phyloP scores from a whole-genome alignment of 2,113 vertebrate genomes.

The Picathartes gymnocephalus region DNA sequence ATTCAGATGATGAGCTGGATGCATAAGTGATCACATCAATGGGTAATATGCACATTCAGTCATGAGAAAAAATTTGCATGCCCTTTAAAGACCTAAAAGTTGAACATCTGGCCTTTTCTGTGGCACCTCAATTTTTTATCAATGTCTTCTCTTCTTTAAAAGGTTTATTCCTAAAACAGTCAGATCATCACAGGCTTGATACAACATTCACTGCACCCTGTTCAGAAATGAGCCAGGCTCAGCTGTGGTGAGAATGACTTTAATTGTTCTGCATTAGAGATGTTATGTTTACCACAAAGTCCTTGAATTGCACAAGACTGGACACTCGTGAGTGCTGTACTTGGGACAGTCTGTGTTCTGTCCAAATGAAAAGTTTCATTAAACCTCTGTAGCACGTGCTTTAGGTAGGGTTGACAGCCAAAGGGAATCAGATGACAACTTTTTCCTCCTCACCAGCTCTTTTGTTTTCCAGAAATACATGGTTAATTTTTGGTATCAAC shows the following conservation, averaged over 20 bases:
- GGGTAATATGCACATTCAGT: slow-evolving; percentile 60
- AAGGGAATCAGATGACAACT: not conserved
- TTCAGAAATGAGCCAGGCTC: not conserved
- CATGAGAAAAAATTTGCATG: slow-evolving; percentile 58
- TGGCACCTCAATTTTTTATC: slow-evolving; percentile 45
- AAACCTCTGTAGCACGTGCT: not conserved
- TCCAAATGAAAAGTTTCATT: not conserved
- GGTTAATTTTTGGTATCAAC: not conserved
- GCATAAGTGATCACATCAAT: slow-evolving; percentile 61
- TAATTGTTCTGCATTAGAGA: not conserved
- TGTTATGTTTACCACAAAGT: not conserved
- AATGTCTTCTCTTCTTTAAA: slow-evolving; percentile 29
- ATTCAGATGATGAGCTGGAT: slow-evolving; percentile 64
- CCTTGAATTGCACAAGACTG: not conserved
- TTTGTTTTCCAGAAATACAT: not conserved
- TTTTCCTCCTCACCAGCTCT: not conserved
- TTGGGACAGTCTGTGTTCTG: not conserved
- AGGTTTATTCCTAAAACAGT: slow-evolving; percentile 9
- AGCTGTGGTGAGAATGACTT: not conserved
- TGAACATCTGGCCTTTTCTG: slow-evolving; percentile 65
- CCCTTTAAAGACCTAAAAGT: slow-evolving; percentile 58
- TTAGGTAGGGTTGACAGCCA: not conserved
- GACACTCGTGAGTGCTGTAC: not conserved
- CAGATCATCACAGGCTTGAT: slow-evolving; percentile 22
- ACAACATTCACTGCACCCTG: not conserved